Evolutionary conservation across 2,113 vertebrate genomes (phyloP).

Genomic region (Gasterosteus nipponicus): DNA sequence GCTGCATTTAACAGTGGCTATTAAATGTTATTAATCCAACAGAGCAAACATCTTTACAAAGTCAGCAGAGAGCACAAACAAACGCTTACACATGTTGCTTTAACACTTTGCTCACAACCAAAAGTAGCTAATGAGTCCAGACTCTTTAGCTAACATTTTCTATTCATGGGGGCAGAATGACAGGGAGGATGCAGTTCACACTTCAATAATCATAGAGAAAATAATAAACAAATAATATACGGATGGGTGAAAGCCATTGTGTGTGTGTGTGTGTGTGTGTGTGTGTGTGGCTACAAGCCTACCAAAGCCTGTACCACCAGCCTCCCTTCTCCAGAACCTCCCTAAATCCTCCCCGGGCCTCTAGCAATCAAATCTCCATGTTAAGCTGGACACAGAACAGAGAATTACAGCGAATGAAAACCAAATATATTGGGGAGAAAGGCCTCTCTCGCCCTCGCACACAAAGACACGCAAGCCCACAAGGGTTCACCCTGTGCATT

Average conservation of each 20-base stretch:
- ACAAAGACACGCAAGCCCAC: slow-evolving; percentile 14
- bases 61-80: slow-evolving; percentile 75
- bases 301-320: slow-evolving; percentile 77
- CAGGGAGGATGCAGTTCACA: slow-evolving; percentile 49
- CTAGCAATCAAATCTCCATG: slow-evolving; percentile 70
- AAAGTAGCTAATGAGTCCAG: slow-evolving; percentile 59
- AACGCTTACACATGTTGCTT: slow-evolving; percentile 78
- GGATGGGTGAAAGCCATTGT: slow-evolving; percentile 31
- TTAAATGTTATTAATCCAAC: slow-evolving; percentile 82
- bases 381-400: slow-evolving; percentile 70
- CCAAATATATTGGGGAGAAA: slow-evolving; percentile 23
- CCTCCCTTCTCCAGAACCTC: slow-evolving; percentile 77
- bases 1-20: slow-evolving; percentile 80
- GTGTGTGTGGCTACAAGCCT: slow-evolving; percentile 70
- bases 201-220: slow-evolving; percentile 20
- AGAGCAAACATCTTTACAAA: slow-evolving; percentile 77
- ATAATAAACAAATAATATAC: slow-evolving; percentile 6
- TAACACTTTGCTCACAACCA: slow-evolving; percentile 62
- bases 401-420: slow-evolving; percentile 37
- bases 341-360: slow-evolving; percentile 77
- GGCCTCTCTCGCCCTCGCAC: not conserved
- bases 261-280: slow-evolving; percentile 43
- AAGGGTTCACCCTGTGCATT: slow-evolving; percentile 46
- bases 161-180: slow-evolving; percentile 43
- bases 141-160: slow-evolving; percentile 2